A percentile compares a stretch with the other conserved stretches of the same genome.
Conservation (phyloP, 1,140 invertebrate species). For the Coptotermes formosanus region DNA sequence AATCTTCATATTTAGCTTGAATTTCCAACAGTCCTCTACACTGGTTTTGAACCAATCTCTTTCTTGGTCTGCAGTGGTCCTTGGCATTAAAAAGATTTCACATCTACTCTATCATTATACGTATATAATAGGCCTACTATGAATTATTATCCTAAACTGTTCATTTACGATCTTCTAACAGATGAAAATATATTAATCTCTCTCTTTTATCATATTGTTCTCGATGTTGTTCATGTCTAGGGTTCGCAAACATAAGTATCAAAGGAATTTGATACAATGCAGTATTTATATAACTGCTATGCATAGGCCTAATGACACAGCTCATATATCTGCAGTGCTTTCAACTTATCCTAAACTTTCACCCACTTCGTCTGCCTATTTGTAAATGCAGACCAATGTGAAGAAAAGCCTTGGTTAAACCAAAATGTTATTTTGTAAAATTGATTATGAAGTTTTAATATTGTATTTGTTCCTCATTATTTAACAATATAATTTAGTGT, state of each 20-base stretch:
- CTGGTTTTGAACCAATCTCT: background rate
- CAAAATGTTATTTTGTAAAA: background rate
- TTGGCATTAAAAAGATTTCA: background rate
- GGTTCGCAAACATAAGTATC: background rate
- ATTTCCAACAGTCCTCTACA: background rate
- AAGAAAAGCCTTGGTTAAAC: background rate
- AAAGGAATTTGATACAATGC: background rate
- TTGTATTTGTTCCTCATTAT: background rate
- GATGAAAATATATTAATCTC: background rate
- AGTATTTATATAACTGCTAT: background rate
- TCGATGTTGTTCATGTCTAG: conserved; percentile 1
- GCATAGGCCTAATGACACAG: background rate
- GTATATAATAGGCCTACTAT: background rate
- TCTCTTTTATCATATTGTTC: background rate
- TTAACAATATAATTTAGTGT: background rate
- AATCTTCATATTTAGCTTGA: background rate
- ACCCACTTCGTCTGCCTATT: background rate
- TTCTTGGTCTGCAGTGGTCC: background rate
- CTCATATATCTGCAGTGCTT: background rate
- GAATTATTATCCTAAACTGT: background rate
- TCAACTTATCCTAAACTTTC: background rate
- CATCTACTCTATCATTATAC: background rate
- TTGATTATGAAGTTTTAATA: background rate
- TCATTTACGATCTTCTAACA: background rate
- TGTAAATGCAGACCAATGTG: background rate